Base-by-base conservation (phyloP, 92 coral and sea anemone genomes). In the Epizoanthus stellaris region DNA sequence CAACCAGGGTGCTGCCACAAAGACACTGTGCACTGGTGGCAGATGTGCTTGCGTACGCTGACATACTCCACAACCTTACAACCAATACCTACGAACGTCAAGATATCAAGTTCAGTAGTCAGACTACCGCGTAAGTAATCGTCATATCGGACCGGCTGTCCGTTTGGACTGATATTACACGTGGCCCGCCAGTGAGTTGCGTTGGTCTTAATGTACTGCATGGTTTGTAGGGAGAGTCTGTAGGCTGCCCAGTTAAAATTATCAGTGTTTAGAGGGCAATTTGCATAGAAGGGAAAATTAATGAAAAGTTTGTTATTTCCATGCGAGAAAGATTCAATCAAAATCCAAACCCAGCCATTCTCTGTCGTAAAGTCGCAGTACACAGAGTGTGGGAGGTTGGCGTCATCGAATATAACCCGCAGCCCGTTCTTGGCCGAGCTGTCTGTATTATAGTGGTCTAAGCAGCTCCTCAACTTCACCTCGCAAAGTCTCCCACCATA, bases 161-260 rank as follows among this genome's bases (percentile, higher is more conserved):
- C 84, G 5, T 63, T 59, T 11, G 84, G 5, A 40, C 67, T 72
- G 30, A 61, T 39, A 21, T 64, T 60, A 52, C 85, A 80, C 13
- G 74, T 62, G 34, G 47, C 45, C 17, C 85, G 73, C 70, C 69
- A 59, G 40, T 79, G 38, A 3, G 43, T 13, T 4, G 84, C 61
- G 49, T 34, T 69, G 16, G n/a, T 54, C 38, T 57, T 67, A 36
- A 76, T 57, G 15, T 63, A 57, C 30, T 49, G 65, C 64, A 76
- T 76, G n/a, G 45, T 76, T 14, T 63, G 62, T 57, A 54, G 57
- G 23, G 82, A 76, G 39, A 76, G 82, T 19, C 82, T 63, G 14
- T 76, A 76, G 16, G 4, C 40, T 21, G 57, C 82, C 82, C 82
- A 76, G 45, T 67, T 42, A 8, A 67, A 67, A 5, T 34, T 76